Conservation (phyloP, 2,113 vertebrate species). For the Cyanistes caeruleus region DNA sequence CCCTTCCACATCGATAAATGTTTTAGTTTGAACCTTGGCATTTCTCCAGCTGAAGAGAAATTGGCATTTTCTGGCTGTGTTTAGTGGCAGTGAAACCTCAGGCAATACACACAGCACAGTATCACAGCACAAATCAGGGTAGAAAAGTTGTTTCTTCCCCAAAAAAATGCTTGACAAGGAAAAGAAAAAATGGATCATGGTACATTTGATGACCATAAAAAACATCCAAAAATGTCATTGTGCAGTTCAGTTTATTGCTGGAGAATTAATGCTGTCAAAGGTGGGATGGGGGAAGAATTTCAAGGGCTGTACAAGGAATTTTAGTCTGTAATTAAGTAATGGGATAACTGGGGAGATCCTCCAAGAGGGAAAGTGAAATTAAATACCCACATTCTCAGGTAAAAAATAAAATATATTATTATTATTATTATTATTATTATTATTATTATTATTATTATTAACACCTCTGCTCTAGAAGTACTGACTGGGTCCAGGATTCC, state of each 20-base stretch:
- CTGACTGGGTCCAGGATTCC: background rate
- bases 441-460: background rate
- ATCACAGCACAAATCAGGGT: accelerated
- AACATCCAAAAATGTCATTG: background rate
- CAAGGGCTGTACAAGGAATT: background rate
- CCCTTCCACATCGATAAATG: background rate
- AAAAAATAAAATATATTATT: background rate
- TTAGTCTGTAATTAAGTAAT: background rate
- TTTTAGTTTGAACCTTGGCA: background rate
- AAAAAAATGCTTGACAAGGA: background rate
- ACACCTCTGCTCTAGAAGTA: background rate
- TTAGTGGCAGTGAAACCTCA: background rate
- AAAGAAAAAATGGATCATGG: background rate
- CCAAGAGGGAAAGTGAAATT: background rate
- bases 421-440: background rate
- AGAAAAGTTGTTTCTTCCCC: background rate
- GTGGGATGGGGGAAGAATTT: background rate
- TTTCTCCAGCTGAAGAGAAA: constrained; percentile 23
- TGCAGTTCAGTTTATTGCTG: background rate
- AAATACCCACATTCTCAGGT: background rate
- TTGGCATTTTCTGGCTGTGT: background rate
- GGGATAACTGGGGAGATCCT: background rate
- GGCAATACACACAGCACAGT: background rate
- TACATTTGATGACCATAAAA: background rate
- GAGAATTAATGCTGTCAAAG: background rate